A percentile compares a stretch with the other conserved stretches of the same genome.
Evolutionary conservation across 2,113 vertebrate genomes (phyloP).

Genomic region (Channa maculata): DNA sequence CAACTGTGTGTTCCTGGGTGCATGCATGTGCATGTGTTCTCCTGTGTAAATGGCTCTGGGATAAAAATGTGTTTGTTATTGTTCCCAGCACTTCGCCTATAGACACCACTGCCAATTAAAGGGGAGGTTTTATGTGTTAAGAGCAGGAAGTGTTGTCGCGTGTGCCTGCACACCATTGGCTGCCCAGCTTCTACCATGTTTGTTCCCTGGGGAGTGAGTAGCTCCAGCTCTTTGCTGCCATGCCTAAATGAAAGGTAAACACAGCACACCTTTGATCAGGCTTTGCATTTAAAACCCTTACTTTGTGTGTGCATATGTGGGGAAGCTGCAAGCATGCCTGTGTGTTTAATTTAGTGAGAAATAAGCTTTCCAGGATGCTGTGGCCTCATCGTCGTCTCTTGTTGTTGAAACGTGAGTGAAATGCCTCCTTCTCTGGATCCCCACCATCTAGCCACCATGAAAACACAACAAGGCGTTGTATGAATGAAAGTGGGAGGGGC

Average conservation of each 20-base stretch:
- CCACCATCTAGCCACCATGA: conserved; percentile 48
- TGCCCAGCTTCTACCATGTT: conserved; percentile 59
- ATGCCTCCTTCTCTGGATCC: conserved; percentile 30
- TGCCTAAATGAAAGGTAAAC: conserved; percentile 76
- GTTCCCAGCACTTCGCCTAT: conserved; percentile 75
- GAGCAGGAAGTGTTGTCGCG: conserved; percentile 77
- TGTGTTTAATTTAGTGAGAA: conserved; percentile 63
- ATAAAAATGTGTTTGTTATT: conserved; percentile 83
- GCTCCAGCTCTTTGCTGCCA: conserved; percentile 65
- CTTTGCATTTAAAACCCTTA: conserved; percentile 64
- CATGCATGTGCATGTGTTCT: conserved; percentile 53
- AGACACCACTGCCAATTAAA: conserved; percentile 80
- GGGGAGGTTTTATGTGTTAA: conserved; percentile 78
- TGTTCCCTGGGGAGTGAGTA: conserved; percentile 59
- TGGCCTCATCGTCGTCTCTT: conserved; percentile 45
- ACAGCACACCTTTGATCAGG: conserved; percentile 77
- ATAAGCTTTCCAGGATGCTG: conserved; percentile 64
- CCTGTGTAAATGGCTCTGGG: conserved; percentile 70
- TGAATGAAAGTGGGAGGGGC: conserved; percentile 82
- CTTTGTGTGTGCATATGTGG: conserved; percentile 14
- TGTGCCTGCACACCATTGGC: conserved; percentile 74
- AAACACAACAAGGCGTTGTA: conserved; percentile 79
- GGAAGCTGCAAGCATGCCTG: conserved; percentile 23
- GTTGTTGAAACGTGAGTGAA: conserved; percentile 62
- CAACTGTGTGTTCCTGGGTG: conserved; percentile 33